phyloP scores from a whole-genome alignment of 2,888 invertebrate species.

The Tipula helvola region DNA sequence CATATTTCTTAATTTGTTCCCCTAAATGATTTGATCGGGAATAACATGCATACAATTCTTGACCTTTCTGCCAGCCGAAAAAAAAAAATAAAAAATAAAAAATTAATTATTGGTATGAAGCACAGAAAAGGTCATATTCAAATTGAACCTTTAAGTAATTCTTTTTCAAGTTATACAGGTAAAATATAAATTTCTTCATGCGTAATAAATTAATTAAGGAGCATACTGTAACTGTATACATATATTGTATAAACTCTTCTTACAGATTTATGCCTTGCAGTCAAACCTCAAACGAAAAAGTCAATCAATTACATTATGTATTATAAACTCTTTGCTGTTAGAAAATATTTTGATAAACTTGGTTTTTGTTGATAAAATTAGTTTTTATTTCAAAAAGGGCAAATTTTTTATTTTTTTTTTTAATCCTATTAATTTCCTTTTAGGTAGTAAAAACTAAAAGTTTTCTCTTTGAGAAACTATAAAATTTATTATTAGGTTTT shows the following conservation, averaged over 20 bases:
- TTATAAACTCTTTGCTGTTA: not conserved
- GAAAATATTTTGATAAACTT: not conserved
- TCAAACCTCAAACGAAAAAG: not conserved
- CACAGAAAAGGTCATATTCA: not conserved
- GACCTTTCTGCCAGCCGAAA: not conserved
- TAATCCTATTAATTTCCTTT: not conserved
- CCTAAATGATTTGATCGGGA: not conserved
- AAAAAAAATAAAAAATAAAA: not conserved
- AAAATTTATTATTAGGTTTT: not conserved
- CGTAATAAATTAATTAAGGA: not conserved
- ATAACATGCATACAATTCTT: not conserved
- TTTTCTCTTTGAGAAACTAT: not conserved
- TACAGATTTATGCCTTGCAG: not conserved
- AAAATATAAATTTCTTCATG: not conserved
- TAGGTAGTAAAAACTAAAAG: not conserved
- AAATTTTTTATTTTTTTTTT: not conserved
- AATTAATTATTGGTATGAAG: not conserved
- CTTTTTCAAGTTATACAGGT: not conserved
- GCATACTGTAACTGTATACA: not conserved
- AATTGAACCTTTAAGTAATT: not conserved
- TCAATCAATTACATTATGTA: not conserved
- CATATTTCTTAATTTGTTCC: not conserved
- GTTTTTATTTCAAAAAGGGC: not conserved
- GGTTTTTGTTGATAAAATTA: not conserved
- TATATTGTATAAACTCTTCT: not conserved